phyloP scores from a whole-genome alignment of 2,113 vertebrate species.

The Gallinago paraguaiae region DNA sequence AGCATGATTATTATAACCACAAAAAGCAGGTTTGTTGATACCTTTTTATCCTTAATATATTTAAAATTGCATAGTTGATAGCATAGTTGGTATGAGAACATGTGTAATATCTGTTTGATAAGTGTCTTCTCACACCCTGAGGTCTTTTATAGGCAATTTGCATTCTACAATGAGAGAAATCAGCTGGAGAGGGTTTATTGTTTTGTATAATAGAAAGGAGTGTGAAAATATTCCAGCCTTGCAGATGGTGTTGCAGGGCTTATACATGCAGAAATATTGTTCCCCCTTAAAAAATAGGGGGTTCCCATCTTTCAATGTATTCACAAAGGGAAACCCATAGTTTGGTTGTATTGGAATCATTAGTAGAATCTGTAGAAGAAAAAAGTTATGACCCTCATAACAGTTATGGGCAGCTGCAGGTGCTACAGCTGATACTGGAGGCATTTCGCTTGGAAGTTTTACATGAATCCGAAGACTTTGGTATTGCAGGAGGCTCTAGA shows the following conservation, averaged over 20 bases:
- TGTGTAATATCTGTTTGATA: slow-evolving; percentile 74
- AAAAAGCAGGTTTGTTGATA: slow-evolving; percentile 61
- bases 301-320: slow-evolving; percentile 7
- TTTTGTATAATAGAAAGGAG: slow-evolving; percentile 76
- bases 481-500: neutral
- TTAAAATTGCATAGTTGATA: slow-evolving; percentile 61
- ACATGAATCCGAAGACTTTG: neutral
- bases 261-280: slow-evolving; percentile 57
- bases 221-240: slow-evolving; percentile 77
- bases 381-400: neutral
- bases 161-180: slow-evolving; percentile 78
- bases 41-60: slow-evolving; percentile 65
- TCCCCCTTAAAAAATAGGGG: slow-evolving; percentile 57
- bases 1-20: slow-evolving; percentile 41
- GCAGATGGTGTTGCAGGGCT: slow-evolving; percentile 73
- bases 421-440: neutral
- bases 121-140: slow-evolving; percentile 79
- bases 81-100: slow-evolving; percentile 43
- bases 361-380: neutral
- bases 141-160: slow-evolving; percentile 78
- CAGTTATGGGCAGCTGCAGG: neutral
- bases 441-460: neutral
- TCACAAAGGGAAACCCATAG: slow-evolving; percentile 66
- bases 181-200: slow-evolving; percentile 78
- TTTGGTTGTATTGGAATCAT: slow-evolving; percentile 64